Conservation (phyloP, 2,888 invertebrate species). For the Eupelmus urozonus region DNA sequence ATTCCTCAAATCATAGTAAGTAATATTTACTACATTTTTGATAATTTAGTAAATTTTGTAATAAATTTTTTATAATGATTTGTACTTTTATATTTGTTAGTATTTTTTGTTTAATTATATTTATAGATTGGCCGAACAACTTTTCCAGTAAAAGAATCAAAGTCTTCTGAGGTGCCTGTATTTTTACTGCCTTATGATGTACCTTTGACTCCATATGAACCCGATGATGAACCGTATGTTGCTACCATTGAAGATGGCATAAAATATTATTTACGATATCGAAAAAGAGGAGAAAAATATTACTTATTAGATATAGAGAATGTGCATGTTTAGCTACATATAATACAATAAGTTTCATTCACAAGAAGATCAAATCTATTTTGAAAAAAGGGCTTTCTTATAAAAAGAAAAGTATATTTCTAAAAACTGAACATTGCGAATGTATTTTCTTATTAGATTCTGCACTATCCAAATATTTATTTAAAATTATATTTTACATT, state of each 20-base stretch:
- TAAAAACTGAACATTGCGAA: not conserved
- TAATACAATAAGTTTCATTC: not conserved
- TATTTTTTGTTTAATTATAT: conserved; percentile 11
- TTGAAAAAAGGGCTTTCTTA: too few species aligned
- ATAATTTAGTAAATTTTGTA: too few species aligned
- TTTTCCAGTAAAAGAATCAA: conserved; percentile 79
- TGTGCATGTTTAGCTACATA: too few species aligned
- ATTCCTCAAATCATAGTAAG: conserved; percentile 90
- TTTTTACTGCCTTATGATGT: conserved; percentile 90
- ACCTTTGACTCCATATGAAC: conserved; percentile 86
- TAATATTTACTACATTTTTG: too few species aligned
- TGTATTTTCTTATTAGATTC: too few species aligned
- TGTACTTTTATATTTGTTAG: too few species aligned
- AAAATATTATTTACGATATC: too few species aligned
- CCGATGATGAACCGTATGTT: conserved; percentile 81
- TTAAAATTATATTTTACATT: too few species aligned
- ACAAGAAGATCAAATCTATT: not conserved
- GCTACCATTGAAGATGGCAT: not conserved
- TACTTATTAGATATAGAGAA: not conserved
- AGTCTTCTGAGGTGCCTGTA: conserved; percentile 66
- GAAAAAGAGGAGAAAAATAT: too few species aligned
- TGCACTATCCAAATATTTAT: too few species aligned
- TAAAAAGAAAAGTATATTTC: not conserved
- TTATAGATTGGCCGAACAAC: conserved; percentile 81
- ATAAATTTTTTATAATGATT: too few species aligned